Percentiles rank a stretch among this genome's conserved stretches.
Evolutionary conservation across 2,888 invertebrate genomes (phyloP).

Genomic region (Serrognathus titanus): DNA sequence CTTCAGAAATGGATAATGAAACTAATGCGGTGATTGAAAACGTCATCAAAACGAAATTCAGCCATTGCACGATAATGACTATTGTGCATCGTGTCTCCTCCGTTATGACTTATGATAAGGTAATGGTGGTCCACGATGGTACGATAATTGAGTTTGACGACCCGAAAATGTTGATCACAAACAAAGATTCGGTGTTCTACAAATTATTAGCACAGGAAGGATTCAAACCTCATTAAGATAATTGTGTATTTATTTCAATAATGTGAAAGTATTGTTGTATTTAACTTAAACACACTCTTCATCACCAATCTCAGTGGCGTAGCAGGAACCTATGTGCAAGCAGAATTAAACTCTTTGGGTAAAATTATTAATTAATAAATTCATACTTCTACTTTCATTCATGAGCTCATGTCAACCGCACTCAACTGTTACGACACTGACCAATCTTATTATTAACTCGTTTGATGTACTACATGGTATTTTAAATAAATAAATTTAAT

Average conservation of each 20-base stretch:
- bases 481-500: no score
- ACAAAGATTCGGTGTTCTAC: conserved; percentile 62
- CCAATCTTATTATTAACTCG: no score
- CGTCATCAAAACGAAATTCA: conserved; percentile 51
- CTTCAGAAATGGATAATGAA: conserved; percentile 72
- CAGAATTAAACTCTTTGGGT: no score
- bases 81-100: conserved; percentile 44
- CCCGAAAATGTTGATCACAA: conserved; percentile 20
- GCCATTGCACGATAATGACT: conserved; percentile 53
- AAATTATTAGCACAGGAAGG: conserved; percentile 63
- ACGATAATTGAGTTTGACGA: conserved; percentile 22
- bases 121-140: conserved; percentile 53
- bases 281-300: no score
- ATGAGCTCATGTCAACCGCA: no score
- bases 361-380: no score
- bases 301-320: no score
- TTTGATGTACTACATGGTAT: no score
- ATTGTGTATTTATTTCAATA: background rate
- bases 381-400: no score
- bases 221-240: conserved; percentile 38
- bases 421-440: no score
- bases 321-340: no score
- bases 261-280: no score
- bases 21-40: conserved; percentile 74
- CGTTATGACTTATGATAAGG: conserved; percentile 54